A percentile compares a stretch with the other conserved stretches of the same genome.
Conservation (phyloP, 2,113 vertebrate genomes). For the Eubucco bourcierii region DNA sequence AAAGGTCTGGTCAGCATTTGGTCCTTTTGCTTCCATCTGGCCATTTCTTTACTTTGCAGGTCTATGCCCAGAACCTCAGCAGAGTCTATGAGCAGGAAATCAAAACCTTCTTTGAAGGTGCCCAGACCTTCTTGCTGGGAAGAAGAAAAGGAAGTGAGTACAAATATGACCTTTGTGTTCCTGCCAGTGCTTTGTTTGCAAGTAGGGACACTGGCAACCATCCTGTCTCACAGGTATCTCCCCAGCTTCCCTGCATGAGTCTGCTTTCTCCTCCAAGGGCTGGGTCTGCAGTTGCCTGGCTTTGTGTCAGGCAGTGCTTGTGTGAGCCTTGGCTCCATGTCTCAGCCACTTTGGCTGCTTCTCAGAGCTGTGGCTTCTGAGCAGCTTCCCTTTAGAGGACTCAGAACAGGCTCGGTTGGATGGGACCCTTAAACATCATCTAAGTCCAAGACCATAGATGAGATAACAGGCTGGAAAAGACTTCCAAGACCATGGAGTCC, state of each 20-base stretch:
- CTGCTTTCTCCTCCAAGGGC: not conserved
- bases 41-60: not conserved
- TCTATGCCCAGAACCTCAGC: constrained; percentile 47
- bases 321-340: fast-evolving
- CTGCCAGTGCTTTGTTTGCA: not conserved
- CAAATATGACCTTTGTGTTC: not conserved
- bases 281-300: not conserved
- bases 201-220: not conserved
- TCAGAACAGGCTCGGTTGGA: not conserved
- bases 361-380: not conserved
- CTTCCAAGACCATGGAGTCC: too few species aligned
- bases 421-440: not conserved
- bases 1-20: not conserved
- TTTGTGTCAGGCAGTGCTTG: not conserved
- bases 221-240: not conserved
- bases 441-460: not conserved
- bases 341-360: not conserved
- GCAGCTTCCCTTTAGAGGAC: not conserved
- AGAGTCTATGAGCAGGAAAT: constrained; percentile 27
- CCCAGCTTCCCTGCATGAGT: not conserved
- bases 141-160: constrained; percentile 43
- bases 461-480: not conserved
- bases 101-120: constrained; percentile 48
- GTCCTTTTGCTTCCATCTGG: not conserved
- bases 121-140: constrained; percentile 16